Percentiles rank a stretch among this genome's conserved stretches.
These are phyloP conservation scores for Spongia lamella DNA, from an alignment of 37 sponge, comb jelly and placozoan genomes.

Conservation along the genomic window DNA sequence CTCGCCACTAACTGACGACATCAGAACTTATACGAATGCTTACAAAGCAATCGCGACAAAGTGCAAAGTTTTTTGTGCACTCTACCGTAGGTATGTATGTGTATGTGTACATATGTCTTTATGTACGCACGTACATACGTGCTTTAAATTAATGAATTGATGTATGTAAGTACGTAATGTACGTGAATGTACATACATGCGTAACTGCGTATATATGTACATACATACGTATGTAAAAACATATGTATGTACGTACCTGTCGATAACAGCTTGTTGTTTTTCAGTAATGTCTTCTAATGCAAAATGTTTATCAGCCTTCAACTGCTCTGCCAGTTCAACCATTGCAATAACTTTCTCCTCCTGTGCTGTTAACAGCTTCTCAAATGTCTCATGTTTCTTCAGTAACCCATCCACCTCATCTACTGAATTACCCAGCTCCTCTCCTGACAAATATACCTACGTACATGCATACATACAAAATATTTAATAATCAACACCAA, in stretches of 20 bases:
- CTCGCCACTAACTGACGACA: too few relatives aligned
- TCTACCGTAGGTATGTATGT: too few relatives aligned
- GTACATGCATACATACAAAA: constrained; percentile 5
- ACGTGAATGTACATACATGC: neutral
- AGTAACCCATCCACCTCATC: constrained; percentile 86
- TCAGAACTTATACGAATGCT: too few relatives aligned
- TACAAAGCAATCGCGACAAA: too few relatives aligned
- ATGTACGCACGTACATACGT: too few relatives aligned
- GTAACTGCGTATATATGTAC: too few relatives aligned
- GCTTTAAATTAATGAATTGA: too few relatives aligned
- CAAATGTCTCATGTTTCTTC: constrained; percentile 92
- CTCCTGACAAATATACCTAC: constrained; percentile 77
- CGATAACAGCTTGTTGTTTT: constrained; percentile 44
- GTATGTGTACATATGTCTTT: too few relatives aligned
- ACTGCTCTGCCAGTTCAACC: constrained; percentile 56
- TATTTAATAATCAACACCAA: neutral
- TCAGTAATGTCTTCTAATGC: constrained; percentile 48
- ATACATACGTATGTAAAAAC: too few relatives aligned
- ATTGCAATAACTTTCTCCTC: constrained; percentile 78
- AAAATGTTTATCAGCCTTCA: constrained; percentile 44
- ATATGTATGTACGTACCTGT: constrained; percentile 18
- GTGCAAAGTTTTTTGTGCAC: too few relatives aligned
- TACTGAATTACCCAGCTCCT: constrained; percentile 82
- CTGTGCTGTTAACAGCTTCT: constrained; percentile 74
- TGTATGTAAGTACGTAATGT: too few relatives aligned